phyloP scores from a whole-genome alignment of 1,140 invertebrate genomes.

The Leptinotarsa defecta region DNA sequence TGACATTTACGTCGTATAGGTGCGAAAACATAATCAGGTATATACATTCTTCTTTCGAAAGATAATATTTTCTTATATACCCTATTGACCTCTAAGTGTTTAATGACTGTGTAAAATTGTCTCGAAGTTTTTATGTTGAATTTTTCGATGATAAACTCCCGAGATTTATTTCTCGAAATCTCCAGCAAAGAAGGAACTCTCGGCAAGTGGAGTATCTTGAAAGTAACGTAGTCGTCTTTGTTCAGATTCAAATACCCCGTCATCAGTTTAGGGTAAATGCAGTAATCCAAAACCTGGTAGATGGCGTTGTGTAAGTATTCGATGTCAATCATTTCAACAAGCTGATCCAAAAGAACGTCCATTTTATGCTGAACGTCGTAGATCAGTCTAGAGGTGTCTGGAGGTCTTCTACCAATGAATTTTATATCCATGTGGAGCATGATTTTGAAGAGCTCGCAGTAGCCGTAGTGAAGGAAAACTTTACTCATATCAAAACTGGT shows the following conservation, averaged over 20 bases:
- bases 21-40: constrained; percentile 10
- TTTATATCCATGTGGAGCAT: constrained; percentile 29
- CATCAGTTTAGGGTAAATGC: constrained; percentile 24
- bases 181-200: constrained; percentile 23
- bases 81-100: constrained; percentile 15
- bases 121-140: constrained; percentile 20
- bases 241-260: constrained; percentile 21
- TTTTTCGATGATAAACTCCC: constrained; percentile 21
- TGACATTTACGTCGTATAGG: neutral
- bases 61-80: constrained; percentile 26
- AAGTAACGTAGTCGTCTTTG: constrained; percentile 22
- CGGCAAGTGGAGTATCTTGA: constrained; percentile 11
- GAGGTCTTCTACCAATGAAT: constrained; percentile 17
- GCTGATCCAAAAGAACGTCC: constrained; percentile 21
- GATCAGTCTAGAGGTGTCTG: constrained; percentile 27
- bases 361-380: constrained; percentile 21
- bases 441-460: constrained; percentile 29
- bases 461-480: constrained; percentile 23
- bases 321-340: constrained; percentile 24
- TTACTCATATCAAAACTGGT: constrained; percentile 25
- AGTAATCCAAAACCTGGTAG: constrained; percentile 26
- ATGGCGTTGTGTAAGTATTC: constrained; percentile 25
- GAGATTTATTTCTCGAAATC: constrained; percentile 21
- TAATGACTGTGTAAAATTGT: constrained; percentile 23
- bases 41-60: constrained; percentile 24